Conservation (phyloP, 2,113 vertebrate species). For the Irena cyanogastra region DNA sequence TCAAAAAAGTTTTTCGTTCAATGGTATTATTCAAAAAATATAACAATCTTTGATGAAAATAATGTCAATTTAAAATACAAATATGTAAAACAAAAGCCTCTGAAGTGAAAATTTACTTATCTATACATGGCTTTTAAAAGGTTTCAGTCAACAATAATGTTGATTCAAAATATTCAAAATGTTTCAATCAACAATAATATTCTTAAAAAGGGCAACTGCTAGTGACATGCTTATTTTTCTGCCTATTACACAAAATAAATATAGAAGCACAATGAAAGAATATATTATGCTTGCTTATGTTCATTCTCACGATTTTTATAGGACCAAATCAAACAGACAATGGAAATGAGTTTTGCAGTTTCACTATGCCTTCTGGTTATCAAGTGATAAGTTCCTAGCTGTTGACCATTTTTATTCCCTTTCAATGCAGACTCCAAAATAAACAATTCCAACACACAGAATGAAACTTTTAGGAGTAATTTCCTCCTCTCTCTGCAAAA, state of each 20-base stretch:
- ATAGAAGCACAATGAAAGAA: slow-evolving; percentile 56
- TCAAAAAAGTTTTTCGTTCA: background rate
- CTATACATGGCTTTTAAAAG: background rate
- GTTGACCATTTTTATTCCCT: background rate
- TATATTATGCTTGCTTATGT: slow-evolving; percentile 38
- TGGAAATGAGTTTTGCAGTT: slow-evolving; percentile 60
- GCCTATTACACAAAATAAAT: slow-evolving; percentile 60
- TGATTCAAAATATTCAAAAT: background rate
- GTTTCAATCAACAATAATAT: background rate
- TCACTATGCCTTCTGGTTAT: slow-evolving; percentile 49
- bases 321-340: slow-evolving; percentile 66
- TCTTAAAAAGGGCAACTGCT: slow-evolving; percentile 10
- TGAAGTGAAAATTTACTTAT: background rate
- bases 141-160: background rate
- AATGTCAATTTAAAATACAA: background rate
- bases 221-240: background rate
- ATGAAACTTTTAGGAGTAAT: background rate
- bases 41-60: background rate
- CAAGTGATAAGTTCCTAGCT: slow-evolving; percentile 48
- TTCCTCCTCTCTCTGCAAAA: background rate
- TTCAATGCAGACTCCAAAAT: background rate
- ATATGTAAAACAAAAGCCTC: background rate
- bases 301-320: slow-evolving; percentile 50
- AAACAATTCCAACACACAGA: background rate
- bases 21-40: background rate